phyloP scores from a whole-genome alignment of 2,113 vertebrate genomes.

The Irena cyanogastra region DNA sequence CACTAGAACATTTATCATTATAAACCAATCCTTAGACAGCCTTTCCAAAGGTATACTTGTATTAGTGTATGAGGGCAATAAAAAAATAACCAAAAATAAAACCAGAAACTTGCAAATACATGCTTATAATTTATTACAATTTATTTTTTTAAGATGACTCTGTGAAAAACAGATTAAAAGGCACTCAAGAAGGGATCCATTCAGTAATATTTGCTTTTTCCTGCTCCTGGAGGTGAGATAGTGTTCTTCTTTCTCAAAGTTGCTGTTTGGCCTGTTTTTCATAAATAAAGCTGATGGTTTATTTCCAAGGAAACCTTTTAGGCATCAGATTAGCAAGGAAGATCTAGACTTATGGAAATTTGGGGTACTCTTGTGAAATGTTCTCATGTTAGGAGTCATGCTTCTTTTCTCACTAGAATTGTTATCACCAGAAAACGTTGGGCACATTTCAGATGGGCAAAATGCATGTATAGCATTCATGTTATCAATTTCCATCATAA shows the following conservation, averaged over 20 bases:
- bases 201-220: background rate
- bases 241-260: background rate
- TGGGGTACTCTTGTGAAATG: background rate
- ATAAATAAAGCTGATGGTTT: background rate
- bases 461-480: background rate
- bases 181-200: background rate
- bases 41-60: background rate
- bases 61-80: background rate
- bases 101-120: background rate
- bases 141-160: background rate
- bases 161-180: background rate
- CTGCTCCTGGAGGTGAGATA: background rate
- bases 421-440: background rate
- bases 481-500: background rate
- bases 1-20: conserved; percentile 6
- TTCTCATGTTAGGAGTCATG: background rate
- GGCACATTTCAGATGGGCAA: background rate
- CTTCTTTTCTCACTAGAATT: background rate
- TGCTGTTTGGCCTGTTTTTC: background rate
- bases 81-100: background rate
- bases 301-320: background rate
- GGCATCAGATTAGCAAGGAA: background rate
- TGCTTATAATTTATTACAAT: background rate
- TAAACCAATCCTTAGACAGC: background rate
- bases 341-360: background rate